phyloP scores from a whole-genome alignment of 2,113 vertebrate species.

The Oophaga pumilio region DNA sequence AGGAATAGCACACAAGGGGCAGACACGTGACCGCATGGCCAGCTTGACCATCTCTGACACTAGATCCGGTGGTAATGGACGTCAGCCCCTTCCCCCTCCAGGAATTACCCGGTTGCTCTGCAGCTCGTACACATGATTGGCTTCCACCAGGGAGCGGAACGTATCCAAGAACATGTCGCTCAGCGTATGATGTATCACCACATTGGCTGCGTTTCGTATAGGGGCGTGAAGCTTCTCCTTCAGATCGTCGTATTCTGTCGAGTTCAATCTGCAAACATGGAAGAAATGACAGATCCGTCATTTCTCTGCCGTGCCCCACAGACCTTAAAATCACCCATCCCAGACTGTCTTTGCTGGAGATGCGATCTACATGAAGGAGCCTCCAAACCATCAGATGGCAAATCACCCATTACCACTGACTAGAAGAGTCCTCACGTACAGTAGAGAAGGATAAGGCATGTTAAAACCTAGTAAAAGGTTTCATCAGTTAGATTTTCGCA shows the following conservation, averaged over 20 bases:
- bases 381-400: too few relatives aligned
- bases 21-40: not conserved
- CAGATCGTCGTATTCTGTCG: slow-evolving; percentile 86
- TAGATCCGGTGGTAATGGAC: not conserved
- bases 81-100: not conserved
- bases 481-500: too few relatives aligned
- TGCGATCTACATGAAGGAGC: too few relatives aligned
- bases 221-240: slow-evolving; percentile 86
- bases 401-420: too few relatives aligned
- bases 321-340: too few relatives aligned
- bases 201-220: slow-evolving; percentile 83
- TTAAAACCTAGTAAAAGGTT: too few relatives aligned
- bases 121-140: slow-evolving; percentile 78
- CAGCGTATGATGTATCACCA: slow-evolving; percentile 90
- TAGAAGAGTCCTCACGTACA: too few relatives aligned
- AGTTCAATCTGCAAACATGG: slow-evolving; percentile 78
- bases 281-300: too few relatives aligned
- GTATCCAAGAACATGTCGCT: slow-evolving; percentile 93
- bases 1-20: too few relatives aligned
- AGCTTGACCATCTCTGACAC: not conserved
- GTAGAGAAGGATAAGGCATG: too few relatives aligned
- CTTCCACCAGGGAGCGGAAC: slow-evolving; percentile 84
- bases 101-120: slow-evolving; percentile 81
- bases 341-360: too few relatives aligned
- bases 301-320: too few relatives aligned